Percentiles rank a stretch among this genome's conserved stretches.
Conservation (phyloP, 2,888 invertebrate genomes). For the Leptinotarsa rubiginosa region DNA sequence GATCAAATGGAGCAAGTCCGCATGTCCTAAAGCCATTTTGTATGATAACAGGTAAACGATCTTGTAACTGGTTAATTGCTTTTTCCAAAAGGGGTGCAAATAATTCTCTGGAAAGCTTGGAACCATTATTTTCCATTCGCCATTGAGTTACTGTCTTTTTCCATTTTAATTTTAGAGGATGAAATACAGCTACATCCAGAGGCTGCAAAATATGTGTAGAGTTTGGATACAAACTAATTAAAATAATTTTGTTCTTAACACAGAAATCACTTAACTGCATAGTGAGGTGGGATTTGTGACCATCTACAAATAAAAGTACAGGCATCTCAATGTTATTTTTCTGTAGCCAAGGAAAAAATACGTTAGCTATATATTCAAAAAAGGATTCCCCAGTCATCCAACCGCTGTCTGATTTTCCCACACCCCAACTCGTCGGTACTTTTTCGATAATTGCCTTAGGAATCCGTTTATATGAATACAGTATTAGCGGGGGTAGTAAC, state of each 20-base stretch:
- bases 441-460: constrained; percentile 15
- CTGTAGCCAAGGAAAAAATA: constrained; percentile 31
- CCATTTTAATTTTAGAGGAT: background rate
- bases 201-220: constrained; percentile 7
- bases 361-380: constrained; percentile 40
- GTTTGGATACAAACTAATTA: constrained; percentile 8
- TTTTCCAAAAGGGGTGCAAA: no score
- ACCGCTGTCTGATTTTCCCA: constrained; percentile 36
- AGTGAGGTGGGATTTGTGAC: constrained; percentile 17
- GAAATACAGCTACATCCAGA: background rate
- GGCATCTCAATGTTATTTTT: background rate
- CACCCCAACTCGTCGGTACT: constrained; percentile 32
- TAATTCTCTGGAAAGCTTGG: no score
- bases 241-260: constrained; percentile 9
- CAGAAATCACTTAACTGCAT: constrained; percentile 13
- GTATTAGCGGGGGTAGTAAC: background rate
- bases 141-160: background rate
- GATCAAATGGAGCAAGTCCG: background rate
- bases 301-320: constrained; percentile 18
- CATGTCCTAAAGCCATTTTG: background rate
- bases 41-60: background rate
- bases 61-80: no score
- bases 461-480: constrained; percentile 13
- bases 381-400: constrained; percentile 38
- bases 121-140: constrained; percentile 1